Percentiles rank a stretch among this genome's conserved stretches.
Conservation (phyloP, 2,888 invertebrate genomes). For the Leptinotarsa juncta region DNA sequence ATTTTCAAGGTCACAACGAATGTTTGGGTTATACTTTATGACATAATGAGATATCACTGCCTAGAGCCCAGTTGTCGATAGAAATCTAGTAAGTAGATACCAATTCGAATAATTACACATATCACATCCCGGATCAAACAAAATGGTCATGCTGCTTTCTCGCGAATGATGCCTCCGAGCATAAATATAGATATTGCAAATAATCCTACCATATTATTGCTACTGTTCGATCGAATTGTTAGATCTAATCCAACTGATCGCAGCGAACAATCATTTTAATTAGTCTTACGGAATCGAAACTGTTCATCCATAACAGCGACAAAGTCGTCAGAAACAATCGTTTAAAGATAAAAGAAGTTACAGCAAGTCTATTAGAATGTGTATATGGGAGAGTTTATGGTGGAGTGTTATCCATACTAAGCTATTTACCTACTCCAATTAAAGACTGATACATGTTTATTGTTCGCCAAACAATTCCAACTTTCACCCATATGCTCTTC, state of each 20-base stretch:
- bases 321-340: constrained; percentile 59
- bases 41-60: not conserved
- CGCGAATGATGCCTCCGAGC: constrained; percentile 34
- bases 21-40: not conserved
- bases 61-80: not conserved
- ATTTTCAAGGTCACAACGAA: too few species aligned
- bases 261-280: constrained; percentile 44
- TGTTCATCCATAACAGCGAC: constrained; percentile 49
- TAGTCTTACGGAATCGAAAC: constrained; percentile 48
- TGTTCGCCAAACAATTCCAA: constrained; percentile 63
- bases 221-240: constrained; percentile 33
- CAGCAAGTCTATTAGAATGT: constrained; percentile 62
- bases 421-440: constrained; percentile 66
- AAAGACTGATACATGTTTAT: constrained; percentile 66
- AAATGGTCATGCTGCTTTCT: constrained; percentile 25
- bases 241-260: constrained; percentile 46
- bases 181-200: constrained; percentile 38
- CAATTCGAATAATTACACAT: constrained; percentile 3
- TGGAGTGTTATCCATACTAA: constrained; percentile 58
- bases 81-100: not conserved
- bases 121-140: constrained; percentile 8
- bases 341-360: constrained; percentile 62
- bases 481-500: constrained; percentile 59
- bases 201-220: constrained; percentile 36
- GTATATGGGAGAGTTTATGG: constrained; percentile 63